Conservation (phyloP, 2,888 invertebrate species). For the Drosophila meridionalis region DNA sequence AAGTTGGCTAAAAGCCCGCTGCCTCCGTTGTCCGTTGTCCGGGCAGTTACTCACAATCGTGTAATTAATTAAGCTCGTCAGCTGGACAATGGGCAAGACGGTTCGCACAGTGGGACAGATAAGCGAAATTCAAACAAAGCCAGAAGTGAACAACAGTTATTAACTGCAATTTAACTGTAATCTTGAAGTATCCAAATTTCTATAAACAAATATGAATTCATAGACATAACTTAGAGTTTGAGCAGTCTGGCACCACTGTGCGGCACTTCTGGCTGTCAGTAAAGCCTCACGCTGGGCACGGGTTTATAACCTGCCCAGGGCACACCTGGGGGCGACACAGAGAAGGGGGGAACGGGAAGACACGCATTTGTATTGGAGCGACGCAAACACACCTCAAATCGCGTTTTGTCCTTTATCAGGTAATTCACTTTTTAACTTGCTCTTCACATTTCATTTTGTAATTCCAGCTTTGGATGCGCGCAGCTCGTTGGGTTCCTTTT, state of each 20-base stretch:
- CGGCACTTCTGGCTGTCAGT: conserved; percentile 49
- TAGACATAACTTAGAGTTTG: background rate
- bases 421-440: conserved; percentile 81
- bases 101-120: conserved; percentile 53
- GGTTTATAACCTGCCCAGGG: conserved; percentile 67
- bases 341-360: background rate
- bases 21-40: background rate
- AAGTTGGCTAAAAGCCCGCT: conserved; percentile 24
- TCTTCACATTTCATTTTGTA: conserved; percentile 77
- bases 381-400: conserved; percentile 76
- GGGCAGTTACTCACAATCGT: conserved; percentile 76
- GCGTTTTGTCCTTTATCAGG: conserved; percentile 80
- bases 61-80: conserved; percentile 84
- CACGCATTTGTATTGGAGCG: conserved; percentile 46
- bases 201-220: background rate
- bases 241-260: conserved; percentile 49
- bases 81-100: conserved; percentile 71
- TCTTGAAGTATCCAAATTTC: background rate
- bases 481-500: conserved; percentile 17
- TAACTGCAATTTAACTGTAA: background rate
- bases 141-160: background rate
- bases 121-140: too few species aligned
- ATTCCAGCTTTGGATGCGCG: conserved; percentile 54
- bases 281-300: conserved; percentile 65
- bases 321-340: conserved; percentile 19